Base-by-base conservation (phyloP, 30 jellyfish, hydroid and myxozoan genomes). In the Cassiopea andromeda region DNA sequence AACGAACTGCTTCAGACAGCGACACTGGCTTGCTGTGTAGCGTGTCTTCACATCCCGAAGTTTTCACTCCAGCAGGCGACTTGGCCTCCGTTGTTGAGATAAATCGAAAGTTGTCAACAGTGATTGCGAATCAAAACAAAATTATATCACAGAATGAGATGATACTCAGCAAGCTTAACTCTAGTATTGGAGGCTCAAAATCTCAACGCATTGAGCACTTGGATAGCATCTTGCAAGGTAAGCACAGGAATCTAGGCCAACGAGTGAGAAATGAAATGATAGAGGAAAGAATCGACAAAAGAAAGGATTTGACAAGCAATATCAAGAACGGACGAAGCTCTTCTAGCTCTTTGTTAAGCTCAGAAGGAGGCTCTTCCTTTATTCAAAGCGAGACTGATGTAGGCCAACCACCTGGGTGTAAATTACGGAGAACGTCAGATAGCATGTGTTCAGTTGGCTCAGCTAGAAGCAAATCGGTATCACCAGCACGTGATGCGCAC, bases 111-210 rank as follows among this genome's bases (percentile, higher is more conserved):
- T 74, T 83, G 48, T 66, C 68, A 3, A 83, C 83, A 7, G 9
- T 83, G 74, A 19, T 83, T 12, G 83, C 84, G 18, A 83, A 83
- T 83, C 91, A 83, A 68, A 70, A 57, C 45, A 83, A 83, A 17
- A 49, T 83, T 14, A 57, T 83, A 17, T 50, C 75, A 44, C 91
- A 83, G 75, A 83, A 83, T 57, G 91, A 83, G 2, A 27, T 19
- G 69, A 83, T 83, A 12, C 48, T 83, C 67, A 70, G 84, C 38
- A 69, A 64, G 44, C 64, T 83, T 17, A 73, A 54, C 64, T 3
- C 75, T 16, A 45, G 66, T 2, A 13, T 48, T 6, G 44, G 38
- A 27, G 38, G 46, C 44, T 46, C 70, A 68, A 69, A 67, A 9
- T 49, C 46, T n/a, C 91, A 72, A 6, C 91, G 91, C 46, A 68